A percentile compares a stretch with the other conserved stretches of the same genome.
Conservation (phyloP, 2,888 invertebrate genomes). For the Trichacis sp. region DNA sequence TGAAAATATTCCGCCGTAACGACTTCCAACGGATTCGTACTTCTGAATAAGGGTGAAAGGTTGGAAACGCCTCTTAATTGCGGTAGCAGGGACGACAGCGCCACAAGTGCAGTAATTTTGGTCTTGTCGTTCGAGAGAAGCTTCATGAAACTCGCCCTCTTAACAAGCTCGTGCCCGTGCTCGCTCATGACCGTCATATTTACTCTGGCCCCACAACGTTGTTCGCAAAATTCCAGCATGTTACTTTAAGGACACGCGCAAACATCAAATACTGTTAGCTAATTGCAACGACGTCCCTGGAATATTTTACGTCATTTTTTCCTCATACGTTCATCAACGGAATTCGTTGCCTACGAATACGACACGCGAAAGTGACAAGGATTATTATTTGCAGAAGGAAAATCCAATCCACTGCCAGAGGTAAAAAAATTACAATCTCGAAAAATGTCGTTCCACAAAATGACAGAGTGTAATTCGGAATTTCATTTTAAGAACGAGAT, state of each 20-base stretch:
- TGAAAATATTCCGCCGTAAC: constrained; percentile 15
- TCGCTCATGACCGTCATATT: constrained; percentile 45
- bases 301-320: neutral
- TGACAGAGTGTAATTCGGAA: too few relatives aligned
- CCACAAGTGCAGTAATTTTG: constrained; percentile 44
- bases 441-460: too few relatives aligned
- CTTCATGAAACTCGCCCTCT: constrained; percentile 37
- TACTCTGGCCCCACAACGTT: constrained; percentile 32
- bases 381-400: too few relatives aligned
- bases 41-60: constrained; percentile 13
- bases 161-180: constrained; percentile 34
- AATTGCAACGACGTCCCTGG: neutral
- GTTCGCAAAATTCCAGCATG: constrained; percentile 31
- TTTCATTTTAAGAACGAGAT: too few relatives aligned
- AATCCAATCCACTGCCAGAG: too few relatives aligned
- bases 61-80: constrained; percentile 34
- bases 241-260: constrained; percentile 15
- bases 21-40: constrained; percentile 4
- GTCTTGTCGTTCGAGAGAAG: constrained; percentile 38
- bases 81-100: constrained; percentile 35
- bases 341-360: too few relatives aligned
- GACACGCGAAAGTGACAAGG: too few relatives aligned
- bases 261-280: constrained; percentile 10
- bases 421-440: too few relatives aligned
- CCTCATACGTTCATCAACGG: too few relatives aligned